Evolutionary conservation across 2,888 invertebrate species (phyloP).

Genomic region (Ennomos erosarius): DNA sequence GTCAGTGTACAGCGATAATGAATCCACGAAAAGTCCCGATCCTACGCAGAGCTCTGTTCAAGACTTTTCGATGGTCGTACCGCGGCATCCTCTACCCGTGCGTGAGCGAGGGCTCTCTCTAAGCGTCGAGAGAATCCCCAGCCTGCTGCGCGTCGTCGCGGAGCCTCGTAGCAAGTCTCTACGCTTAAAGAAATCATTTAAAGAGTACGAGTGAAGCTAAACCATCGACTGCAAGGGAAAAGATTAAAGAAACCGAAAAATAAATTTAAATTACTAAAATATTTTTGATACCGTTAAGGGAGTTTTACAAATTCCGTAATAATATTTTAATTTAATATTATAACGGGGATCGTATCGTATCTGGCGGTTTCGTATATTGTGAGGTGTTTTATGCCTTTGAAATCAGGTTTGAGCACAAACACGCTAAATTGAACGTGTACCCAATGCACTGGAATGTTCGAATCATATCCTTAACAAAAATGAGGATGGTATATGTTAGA

Average conservation of each 20-base stretch:
- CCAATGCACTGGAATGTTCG: too few relatives aligned
- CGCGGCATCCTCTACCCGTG: slow-evolving; percentile 47
- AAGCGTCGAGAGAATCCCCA: slow-evolving; percentile 65
- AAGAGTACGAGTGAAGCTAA: slow-evolving; percentile 48
- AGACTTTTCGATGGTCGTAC: slow-evolving; percentile 40
- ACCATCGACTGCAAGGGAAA: background rate
- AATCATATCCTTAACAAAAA: background rate
- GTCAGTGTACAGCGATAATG: slow-evolving; percentile 58
- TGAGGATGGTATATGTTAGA: background rate
- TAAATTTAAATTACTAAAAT: slow-evolving; percentile 40
- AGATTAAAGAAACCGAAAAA: slow-evolving; percentile 14
- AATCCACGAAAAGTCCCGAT: slow-evolving; percentile 40
- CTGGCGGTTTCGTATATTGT: background rate
- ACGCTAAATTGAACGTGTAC: background rate
- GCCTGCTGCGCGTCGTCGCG: slow-evolving; percentile 53
- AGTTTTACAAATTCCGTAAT: slow-evolving; percentile 34
- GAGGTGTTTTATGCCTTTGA: slow-evolving; percentile 2
- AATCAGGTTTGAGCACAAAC: slow-evolving; percentile 5
- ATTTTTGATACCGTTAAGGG: slow-evolving; percentile 56
- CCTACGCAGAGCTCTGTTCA: slow-evolving; percentile 4
- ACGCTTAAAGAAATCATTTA: slow-evolving; percentile 63
- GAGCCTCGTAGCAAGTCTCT: slow-evolving; percentile 77
- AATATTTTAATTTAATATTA: slow-evolving; percentile 1
- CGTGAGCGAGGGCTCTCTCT: slow-evolving; percentile 72
- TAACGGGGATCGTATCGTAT: background rate